A percentile compares a stretch with the other conserved stretches of the same genome.
Conservation (phyloP, 2,797 vertebrate species). For the Parauchenoglanis ngamensis region DNA sequence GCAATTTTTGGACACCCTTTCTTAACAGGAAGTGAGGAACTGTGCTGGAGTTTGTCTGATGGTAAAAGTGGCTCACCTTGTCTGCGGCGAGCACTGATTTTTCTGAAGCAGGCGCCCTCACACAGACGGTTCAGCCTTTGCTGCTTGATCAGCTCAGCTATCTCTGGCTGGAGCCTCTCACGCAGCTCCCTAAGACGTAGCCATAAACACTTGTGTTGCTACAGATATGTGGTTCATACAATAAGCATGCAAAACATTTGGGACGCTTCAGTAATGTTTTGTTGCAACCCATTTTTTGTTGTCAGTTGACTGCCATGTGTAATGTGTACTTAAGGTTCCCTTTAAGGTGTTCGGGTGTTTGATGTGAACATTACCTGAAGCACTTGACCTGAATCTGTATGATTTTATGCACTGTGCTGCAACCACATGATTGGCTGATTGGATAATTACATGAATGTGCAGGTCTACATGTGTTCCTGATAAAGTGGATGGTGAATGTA, state of each 20-base stretch:
- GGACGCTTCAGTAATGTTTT: background rate
- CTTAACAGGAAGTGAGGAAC: background rate
- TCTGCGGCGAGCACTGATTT: slow-evolving; percentile 82
- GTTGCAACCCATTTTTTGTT: background rate
- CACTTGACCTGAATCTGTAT: background rate
- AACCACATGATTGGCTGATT: background rate
- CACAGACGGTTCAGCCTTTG: slow-evolving; percentile 85
- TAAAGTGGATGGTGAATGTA: background rate
- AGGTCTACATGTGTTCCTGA: background rate
- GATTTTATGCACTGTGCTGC: background rate
- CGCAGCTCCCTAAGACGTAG: slow-evolving; percentile 77
- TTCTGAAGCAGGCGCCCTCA: slow-evolving; percentile 87
- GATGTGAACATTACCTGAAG: background rate
- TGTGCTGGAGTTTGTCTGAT: too few relatives aligned
- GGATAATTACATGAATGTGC: background rate
- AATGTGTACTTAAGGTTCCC: background rate
- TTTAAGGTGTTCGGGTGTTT: background rate
- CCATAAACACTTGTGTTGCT: background rate
- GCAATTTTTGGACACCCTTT: background rate
- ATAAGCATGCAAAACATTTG: background rate
- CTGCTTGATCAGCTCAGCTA: slow-evolving; percentile 85
- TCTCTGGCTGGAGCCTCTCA: slow-evolving; percentile 88
- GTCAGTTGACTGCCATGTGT: background rate
- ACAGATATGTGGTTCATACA: background rate
- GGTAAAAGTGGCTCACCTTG: slow-evolving; percentile 75